Base-by-base conservation (phyloP, 1,140 invertebrate genomes). In the Drosophila pruinosa region DNA sequence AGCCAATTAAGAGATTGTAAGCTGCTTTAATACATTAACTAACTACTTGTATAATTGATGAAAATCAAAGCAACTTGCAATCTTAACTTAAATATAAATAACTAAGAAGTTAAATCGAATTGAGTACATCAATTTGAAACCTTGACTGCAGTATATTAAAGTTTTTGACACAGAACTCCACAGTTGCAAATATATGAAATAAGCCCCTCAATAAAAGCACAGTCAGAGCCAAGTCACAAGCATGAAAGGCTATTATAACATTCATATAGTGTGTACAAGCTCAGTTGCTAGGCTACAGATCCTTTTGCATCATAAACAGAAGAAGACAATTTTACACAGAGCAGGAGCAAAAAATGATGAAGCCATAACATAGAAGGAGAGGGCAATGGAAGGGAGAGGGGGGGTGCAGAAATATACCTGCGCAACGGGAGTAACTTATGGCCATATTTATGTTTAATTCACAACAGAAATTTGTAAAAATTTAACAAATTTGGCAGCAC, bases 401-500 rank as follows among this genome's bases (percentile, higher is more conserved):
- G 10, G 17, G 19, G 26, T 21, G 41, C n/a, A 10, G 6, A 17
- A 53, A 8, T 28, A 26, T 47, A 31, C 14, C 54, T 58, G 54
- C 17, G 24, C 7, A 15, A 21, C 15, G 63, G 22, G 22, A 50
- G 21, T 17, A 15, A 57, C 54, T 39, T 67, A 64, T 65, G 19
- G 21, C 39, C 21, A 15, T 80, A 83, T 86, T 83, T 86, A 80
- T 83, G 80, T 76, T 83, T 76, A 85, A 85, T 86, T 77, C 61
- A 77, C 70, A 74, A 67, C 56, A 36, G 53, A 77, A 59, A 59
- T 69, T 73, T 73, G 24, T 48, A 34, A 69, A 69, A 78, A 78
- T 82, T 78, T 58, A 62, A 68, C 56, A 69, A 80, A 76, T 68
- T 82, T 78, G 39, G 41, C 71, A 63, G 31, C 78, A 63, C 39